Base-by-base conservation (phyloP, 2,888 invertebrate genomes). In the Halocaridina rubra region DNA sequence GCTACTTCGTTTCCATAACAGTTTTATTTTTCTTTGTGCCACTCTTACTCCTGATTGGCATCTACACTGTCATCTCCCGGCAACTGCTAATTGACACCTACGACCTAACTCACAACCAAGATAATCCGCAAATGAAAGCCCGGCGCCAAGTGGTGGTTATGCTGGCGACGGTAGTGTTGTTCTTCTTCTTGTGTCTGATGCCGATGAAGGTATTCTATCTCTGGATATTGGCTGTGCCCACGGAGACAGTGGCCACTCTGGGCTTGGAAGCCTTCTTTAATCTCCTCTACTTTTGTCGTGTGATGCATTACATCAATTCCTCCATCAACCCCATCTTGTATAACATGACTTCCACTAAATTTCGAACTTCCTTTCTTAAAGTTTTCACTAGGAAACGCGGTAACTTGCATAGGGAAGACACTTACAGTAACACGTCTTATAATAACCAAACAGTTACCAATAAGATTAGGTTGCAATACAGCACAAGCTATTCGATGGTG, bases 261-360 rank as follows among this genome's bases (percentile, higher is more conserved):
- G 96, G 96, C 86, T 92, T 95, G 90, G 96, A 96, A 89, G 93
- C 93, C 80, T 97, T 96, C 91, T 96, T 95, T 91, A 95, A 94
- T 90, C 92, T 97, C 86, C 92, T 97, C 87, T 96, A 95, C 91
- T 95, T 96, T 91, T 95, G 95, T 90, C 94, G 97, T 89, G 94
- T 96, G 80, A 95, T 97, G 95, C 92, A 96, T 89, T 96, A 97
- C 91, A 93, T 97, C 79, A 97, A 97, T 91, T 97, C 97, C 72
- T 97, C 97, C 13, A 94, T 97, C 80, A 97, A 97, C 92, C 97
- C 97, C 13, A 95, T 97, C 89, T 92, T 97, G 77, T 97, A 97
- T 91, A 97, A 97, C 91, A 93, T 97, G 80, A 96, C 97, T 95
- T 96, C 96, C 84, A 95, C 96, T 0, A 97, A 97, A 90, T 97